Evolutionary conservation across 2,113 vertebrate genomes (phyloP), one percentile per base, ranked within the genome.

Genomic region (Odocoileus virginianus): DNA sequence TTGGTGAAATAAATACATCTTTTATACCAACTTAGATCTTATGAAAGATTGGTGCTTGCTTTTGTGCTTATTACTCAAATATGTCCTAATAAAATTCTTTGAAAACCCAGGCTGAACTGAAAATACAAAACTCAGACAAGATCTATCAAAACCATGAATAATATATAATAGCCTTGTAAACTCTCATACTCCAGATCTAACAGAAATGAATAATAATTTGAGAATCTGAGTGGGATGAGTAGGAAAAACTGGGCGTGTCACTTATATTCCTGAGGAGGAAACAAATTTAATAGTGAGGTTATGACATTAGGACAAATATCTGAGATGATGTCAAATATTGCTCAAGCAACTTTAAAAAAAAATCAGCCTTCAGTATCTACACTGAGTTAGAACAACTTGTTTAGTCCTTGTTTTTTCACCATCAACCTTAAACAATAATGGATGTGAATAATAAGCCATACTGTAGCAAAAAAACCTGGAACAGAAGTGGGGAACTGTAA

Each of bases 101-200:
- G 30, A 95, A 97, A 61, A 82, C 78, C 9, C 33, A 97, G 15
- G 30, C 43, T 86, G 88, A 92, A 61, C 30, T 91, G 21, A 85
- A 45, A 88, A 95, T 94, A 90, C 27, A 55, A 94, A 95, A 82
- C 78, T 67, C 33, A 90, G 58, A 86, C 96, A 97, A 87, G 50
- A 97, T 89, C 61, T 82, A 71, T 76, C 50, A 89, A 92, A 94
- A 33, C 45, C 47, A 86, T 87, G 55, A 95, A 27, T 50, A 97
- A 96, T 90, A 89, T 64, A 67, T 14, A 23, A 83, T n/a, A 57
- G 25, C 25, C 57, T 87, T 87, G 47, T 12, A 96, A 94, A 95
- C 40, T 96, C 47, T 89, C 71, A 93, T 58, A 94, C 74, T 71
- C 40, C 36, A n/a, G 7, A 81, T 95, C 61, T 71, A 96, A 94